Base-by-base conservation (phyloP, 2,888 invertebrate genomes). In the Taphrorychus bicolor region DNA sequence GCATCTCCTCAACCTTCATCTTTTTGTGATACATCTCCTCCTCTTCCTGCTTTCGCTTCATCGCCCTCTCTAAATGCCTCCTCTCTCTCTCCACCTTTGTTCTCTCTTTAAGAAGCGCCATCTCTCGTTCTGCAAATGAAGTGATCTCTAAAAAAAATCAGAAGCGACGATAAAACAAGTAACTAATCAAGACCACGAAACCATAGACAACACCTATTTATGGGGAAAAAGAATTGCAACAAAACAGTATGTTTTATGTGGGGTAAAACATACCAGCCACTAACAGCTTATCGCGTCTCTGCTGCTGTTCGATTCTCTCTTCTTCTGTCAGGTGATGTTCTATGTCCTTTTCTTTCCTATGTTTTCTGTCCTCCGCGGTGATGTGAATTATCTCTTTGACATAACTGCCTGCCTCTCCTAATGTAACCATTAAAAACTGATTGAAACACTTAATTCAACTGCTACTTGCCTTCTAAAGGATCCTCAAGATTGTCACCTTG, bases 61-160 rank as follows among this genome's bases (percentile, higher is more conserved):
- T 74, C 76, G 80, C 80, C 75, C 81, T 77, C 74, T 80, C 79
- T 73, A 79, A 62, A 48, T 93, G 86, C 11, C 93, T 85, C 0
- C 92, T 89, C 79, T 92, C 91, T 14, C 92, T 80, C 78, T 93
- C 93, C 59, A 87, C 85, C 18, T 90, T 85, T 0, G 91, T 91
- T 59, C 88, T 88, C 79, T 92, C 89, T 80, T 92, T 93, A 60
- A 92, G 86, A 73, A 91, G 87, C 2, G 90, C 90, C 87, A 90
- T 92, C 83, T 93, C 91, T 23, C 92, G 84, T 76, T 91, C 91
- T 84, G 74, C 16, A 82, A 74, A 24, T 16, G 51, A 51, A 21
- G 22, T 21, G 1, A 51, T 16, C 14, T 51, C 22, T 51, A 51
- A 19, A 51, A 51, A n/a, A 1, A 32, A 32, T 32, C 1, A 32